Evolutionary conservation across 2,888 invertebrate genomes (phyloP), one percentile per base, ranked within the genome.

Genomic region (Azorinus chamasolen): DNA sequence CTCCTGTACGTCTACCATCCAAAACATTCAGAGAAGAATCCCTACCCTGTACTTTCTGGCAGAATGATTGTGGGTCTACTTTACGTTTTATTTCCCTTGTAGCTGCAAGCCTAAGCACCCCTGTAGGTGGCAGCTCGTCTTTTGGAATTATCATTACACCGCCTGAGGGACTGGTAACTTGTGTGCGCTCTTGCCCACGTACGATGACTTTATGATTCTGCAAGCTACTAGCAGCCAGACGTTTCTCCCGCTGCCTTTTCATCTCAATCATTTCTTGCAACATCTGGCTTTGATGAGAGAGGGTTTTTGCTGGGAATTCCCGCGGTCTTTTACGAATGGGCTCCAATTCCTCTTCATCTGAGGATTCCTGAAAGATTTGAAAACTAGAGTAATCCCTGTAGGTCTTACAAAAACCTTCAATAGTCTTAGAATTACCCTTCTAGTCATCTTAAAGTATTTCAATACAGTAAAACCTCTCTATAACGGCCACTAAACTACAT

Each of bases 101-200:
- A 4, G 81, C 72, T 20, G 78, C 78, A 22, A 78, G 59, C n/a
- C 69, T 46, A 8, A 81, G 58, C 3, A 81, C 69, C 14, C 81
- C 81, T 1, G 58, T 53, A 6, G 78, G 37, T 16, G 74, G 64
- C 46, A 78, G 41, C 37, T 81, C 78, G 1, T 54, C 64, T 45
- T 69, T 71, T 2, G 81, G 74, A 39, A 81, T 78, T 1, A 81
- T 78, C 68, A 78, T 78, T 5, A 81, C 71, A 8, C 81, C 81
- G 2, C 66, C 78, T 25, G 43, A 22, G 1, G 72, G 78, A 20
- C 59, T 69, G 20, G 53, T 64, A 1, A 78, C 39, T 22, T 54
- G 20, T 2, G 71, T 65, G 37, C 76, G 45, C 27, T 77, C 77
- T 3, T 71, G 72, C 16, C 77, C 77, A n/a, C 77, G 48, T 4